These are phyloP conservation scores for Botia almorhae DNA, from an alignment of 2,797 vertebrate genomes.

Conservation along the genomic window DNA sequence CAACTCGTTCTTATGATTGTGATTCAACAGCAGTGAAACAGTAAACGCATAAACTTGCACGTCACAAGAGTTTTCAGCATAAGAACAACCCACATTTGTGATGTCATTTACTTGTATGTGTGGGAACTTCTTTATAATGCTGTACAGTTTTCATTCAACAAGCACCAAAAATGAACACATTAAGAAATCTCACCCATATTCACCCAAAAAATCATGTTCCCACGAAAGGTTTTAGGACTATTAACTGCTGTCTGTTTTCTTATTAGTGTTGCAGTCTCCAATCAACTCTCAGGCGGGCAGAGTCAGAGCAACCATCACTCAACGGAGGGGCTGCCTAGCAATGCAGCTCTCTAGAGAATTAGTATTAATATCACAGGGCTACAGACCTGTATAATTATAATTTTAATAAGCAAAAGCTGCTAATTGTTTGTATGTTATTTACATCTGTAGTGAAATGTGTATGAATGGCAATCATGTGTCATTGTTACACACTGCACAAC, in stretches of 20 bases:
- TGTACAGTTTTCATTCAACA: background rate
- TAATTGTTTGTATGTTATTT: background rate
- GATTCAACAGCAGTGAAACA: no score
- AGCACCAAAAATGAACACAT: background rate
- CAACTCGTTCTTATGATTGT: background rate
- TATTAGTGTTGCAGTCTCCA: constrained; percentile 39
- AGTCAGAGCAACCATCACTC: constrained; percentile 49
- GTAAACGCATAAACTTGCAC: no score
- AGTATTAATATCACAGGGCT: constrained; percentile 48
- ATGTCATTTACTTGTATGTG: background rate
- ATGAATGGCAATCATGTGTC: background rate
- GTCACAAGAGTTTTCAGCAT: no score
- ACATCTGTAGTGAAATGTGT: background rate
- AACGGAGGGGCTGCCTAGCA: constrained; percentile 66
- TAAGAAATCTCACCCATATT: background rate
- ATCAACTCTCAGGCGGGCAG: constrained; percentile 55
- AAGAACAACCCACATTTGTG: no score
- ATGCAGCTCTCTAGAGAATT: constrained; percentile 60
- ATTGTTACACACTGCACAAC: background rate
- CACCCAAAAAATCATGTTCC: background rate
- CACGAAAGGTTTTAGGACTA: background rate
- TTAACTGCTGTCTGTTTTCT: constrained; percentile 38
- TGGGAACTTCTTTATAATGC: background rate
- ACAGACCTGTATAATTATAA: background rate
- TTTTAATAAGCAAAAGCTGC: background rate